Percentiles rank a stretch among this genome's conserved stretches.
phyloP scores from a whole-genome alignment of 2,888 invertebrate species.

The Polydesmus complanatus region DNA sequence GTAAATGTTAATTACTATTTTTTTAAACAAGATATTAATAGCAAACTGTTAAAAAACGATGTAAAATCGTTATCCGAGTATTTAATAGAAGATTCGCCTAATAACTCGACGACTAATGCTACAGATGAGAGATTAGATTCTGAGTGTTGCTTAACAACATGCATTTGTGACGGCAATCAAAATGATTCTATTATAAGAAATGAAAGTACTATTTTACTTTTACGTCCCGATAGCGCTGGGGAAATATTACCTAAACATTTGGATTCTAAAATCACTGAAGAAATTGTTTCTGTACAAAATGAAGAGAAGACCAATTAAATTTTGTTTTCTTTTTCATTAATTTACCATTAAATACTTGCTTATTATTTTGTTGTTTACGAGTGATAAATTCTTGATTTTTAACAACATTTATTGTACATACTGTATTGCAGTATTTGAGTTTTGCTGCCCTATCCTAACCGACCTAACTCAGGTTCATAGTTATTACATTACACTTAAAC shows the following conservation, averaged over 20 bases:
- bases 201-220: not conserved
- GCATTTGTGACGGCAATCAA: not conserved
- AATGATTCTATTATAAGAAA: not conserved
- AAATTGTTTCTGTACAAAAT: not conserved
- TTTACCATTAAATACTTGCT: no score
- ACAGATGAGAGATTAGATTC: not conserved
- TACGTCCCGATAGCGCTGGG: not conserved
- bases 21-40: not conserved
- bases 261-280: not conserved
- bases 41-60: not conserved
- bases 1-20: no score
- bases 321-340: no score
- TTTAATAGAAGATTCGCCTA: not conserved
- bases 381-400: no score
- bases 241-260: not conserved
- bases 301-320: no score
- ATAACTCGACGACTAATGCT: no score
- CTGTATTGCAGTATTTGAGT: no score
- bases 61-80: not conserved
- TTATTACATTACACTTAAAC: no score
- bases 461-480: no score
- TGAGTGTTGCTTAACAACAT: not conserved
- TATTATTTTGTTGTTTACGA: no score
- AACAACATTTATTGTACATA: no score
- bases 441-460: no score